Evolutionary conservation across 1,140 invertebrate species (phyloP), one percentile per base, ranked within the genome.

Genomic region (Drosophila serrata): DNA sequence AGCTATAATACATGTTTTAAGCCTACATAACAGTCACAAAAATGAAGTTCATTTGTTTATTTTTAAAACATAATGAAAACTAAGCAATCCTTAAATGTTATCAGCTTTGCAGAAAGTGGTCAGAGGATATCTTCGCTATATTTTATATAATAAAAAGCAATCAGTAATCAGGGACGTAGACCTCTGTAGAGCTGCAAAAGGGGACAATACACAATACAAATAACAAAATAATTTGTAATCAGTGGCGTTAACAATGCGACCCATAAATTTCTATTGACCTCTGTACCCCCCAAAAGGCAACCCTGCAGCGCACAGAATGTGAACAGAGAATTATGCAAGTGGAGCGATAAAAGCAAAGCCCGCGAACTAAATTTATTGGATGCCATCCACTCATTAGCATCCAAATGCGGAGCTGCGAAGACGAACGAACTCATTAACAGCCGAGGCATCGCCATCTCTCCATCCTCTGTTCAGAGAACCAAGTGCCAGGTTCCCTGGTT

Each of bases 301-400:
- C 79, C 60, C 64, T 70, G 74, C 69, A 75, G 74, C 62, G 73
- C 17, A 22, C 19, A 53, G 49, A 53, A 72, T 40, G 68, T 88
- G 80, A 87, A 53, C 31, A 37, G 51, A 53, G 51, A 53, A 88
- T 87, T 87, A 87, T 87, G 84, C 84, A 87, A 87, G 84, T 87
- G 84, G 73, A 61, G 85, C 81, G 85, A 90, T 90, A 90, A 90
- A 90, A 90, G 85, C 81, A 84, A 85, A 90, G 85, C 85, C 81
- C 43, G 81, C 78, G 74, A 90, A 90, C 85, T 90, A 90, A 90
- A 90, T 90, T 90, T 90, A 90, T 90, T 90, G 85, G 82, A 85
- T 90, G 85, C 81, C 81, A 90, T 90, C 78, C 85, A 90, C 86
- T 90, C 85, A 90, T 90, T 90, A 90, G 85, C 85, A 90, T 90